Percentiles rank a stretch among this genome's conserved stretches.
phyloP scores from a whole-genome alignment of 2,113 vertebrate genomes.

The Callorhinus ursinus region DNA sequence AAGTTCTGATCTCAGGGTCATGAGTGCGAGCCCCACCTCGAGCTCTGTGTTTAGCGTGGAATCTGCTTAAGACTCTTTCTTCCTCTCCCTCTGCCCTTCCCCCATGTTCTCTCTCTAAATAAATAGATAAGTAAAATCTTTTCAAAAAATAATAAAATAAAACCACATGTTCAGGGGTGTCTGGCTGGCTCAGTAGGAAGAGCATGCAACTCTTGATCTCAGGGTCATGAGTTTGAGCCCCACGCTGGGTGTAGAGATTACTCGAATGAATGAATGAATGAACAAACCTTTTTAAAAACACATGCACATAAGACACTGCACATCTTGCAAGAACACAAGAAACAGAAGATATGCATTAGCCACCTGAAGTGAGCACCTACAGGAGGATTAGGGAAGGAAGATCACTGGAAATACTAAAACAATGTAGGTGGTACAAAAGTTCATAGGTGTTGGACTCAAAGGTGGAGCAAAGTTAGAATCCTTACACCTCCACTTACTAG shows the following conservation, averaged over 20 bases:
- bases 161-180: background rate
- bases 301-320: background rate
- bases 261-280: background rate
- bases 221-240: background rate
- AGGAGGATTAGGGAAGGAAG: background rate
- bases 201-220: background rate
- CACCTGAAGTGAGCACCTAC: background rate
- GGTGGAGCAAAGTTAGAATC: background rate
- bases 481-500: background rate
- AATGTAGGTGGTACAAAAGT: background rate
- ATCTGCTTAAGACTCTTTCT: background rate
- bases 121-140: background rate
- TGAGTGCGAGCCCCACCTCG: background rate
- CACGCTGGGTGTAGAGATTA: background rate
- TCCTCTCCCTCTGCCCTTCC: background rate
- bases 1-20: background rate
- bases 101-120: background rate
- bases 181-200: background rate
- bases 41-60: background rate
- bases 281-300: background rate
- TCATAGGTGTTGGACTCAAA: background rate
- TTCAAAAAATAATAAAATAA: background rate
- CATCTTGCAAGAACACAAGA: slow-evolving; percentile 9
- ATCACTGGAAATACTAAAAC: background rate
- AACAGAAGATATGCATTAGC: background rate